Evolutionary conservation across 2,888 invertebrate genomes (phyloP).

Genomic region (Eupelmus urozonus): DNA sequence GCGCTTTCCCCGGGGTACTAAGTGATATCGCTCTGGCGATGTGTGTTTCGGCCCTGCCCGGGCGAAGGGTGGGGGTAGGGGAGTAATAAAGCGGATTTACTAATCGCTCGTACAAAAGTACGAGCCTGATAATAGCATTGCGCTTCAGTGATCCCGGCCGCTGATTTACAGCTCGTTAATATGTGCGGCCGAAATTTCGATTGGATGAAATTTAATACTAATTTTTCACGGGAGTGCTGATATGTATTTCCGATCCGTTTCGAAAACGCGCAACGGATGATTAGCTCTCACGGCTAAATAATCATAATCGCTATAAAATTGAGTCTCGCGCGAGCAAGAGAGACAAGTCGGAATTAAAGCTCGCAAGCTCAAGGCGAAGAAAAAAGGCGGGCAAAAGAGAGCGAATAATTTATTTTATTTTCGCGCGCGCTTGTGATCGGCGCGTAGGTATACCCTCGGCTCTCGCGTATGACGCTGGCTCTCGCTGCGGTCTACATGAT

Average conservation of each 20-base stretch:
- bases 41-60: not conserved
- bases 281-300: constrained; percentile 7
- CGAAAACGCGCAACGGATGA: too few species aligned
- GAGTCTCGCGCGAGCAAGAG: not conserved
- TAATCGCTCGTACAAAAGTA: constrained; percentile 3
- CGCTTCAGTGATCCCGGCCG: not conserved
- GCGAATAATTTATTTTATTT: constrained; percentile 32
- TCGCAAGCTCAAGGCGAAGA: too few species aligned
- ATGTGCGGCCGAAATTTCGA: too few species aligned
- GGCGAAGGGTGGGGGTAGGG: not conserved
- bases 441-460: not conserved
- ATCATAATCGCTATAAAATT: constrained; percentile 15
- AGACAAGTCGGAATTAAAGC: not conserved
- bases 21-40: constrained; percentile 8
- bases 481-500: constrained; percentile 32
- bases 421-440: not conserved
- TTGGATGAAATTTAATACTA: too few species aligned
- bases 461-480: not conserved
- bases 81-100: constrained; percentile 40
- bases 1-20: constrained; percentile 29
- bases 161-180: not conserved
- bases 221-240: too few species aligned
- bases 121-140: constrained; percentile 20
- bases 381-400: not conserved
- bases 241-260: not conserved